These are phyloP conservation scores for Crax fasciolata DNA, from an alignment of 2,797 vertebrate species.

Conservation along the genomic window DNA sequence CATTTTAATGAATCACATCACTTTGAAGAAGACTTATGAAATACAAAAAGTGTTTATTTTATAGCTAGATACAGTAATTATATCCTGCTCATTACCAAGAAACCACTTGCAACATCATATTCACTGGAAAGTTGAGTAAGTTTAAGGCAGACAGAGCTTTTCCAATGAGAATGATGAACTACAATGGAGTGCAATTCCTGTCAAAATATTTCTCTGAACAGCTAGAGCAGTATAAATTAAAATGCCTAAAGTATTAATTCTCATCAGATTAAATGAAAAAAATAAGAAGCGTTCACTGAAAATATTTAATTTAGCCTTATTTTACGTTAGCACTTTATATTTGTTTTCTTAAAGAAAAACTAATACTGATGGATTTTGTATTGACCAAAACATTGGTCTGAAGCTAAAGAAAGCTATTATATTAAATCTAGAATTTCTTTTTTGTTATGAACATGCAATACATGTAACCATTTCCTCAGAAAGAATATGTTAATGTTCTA, in stretches of 20 bases:
- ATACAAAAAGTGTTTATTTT: not conserved
- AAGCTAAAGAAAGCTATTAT: not conserved
- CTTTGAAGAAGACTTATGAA: not conserved
- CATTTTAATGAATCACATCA: not conserved
- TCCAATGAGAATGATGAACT: not conserved
- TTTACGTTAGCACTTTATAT: not conserved
- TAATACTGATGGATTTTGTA: not conserved
- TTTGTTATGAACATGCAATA: not conserved
- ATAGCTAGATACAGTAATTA: not conserved
- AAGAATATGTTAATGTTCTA: not conserved
- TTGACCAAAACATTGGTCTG: not conserved
- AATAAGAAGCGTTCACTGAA: not conserved
- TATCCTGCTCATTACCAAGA: not conserved
- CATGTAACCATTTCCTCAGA: not conserved
- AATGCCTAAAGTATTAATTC: not conserved
- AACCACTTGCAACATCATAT: constrained; percentile 1
- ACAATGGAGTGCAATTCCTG: not conserved
- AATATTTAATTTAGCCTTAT: not conserved
- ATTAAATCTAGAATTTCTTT: not conserved
- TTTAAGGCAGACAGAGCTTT: not conserved
- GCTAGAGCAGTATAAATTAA: not conserved
- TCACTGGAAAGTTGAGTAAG: not conserved
- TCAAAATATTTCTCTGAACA: constrained; percentile 4
- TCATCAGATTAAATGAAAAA: not conserved
- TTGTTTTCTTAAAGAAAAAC: not conserved